Evolutionary conservation across 2,113 vertebrate species (phyloP).

Genomic region (Tringa solitaria): DNA sequence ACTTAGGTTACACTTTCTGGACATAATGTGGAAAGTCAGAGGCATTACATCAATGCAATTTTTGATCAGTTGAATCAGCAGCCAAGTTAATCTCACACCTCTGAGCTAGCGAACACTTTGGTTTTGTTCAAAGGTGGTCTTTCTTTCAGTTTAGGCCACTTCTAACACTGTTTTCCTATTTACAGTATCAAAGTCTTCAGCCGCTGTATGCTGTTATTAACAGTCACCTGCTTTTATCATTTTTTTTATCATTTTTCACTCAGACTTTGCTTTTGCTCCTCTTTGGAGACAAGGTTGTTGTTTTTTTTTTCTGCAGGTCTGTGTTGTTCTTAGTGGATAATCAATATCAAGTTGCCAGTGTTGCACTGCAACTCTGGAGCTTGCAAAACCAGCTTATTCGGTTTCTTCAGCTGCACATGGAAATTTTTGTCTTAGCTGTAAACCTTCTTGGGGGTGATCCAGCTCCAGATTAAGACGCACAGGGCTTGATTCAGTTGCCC

Average conservation of each 20-base stretch:
- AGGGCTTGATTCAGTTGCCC: background rate
- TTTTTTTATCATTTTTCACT: background rate
- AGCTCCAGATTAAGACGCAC: background rate
- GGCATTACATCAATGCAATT: background rate
- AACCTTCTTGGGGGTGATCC: background rate
- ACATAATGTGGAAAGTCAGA: background rate
- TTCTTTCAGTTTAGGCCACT: conserved; percentile 19
- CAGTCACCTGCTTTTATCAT: background rate
- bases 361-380: background rate
- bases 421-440: background rate
- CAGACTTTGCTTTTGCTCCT: background rate
- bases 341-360: background rate
- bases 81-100: background rate
- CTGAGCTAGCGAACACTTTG: background rate
- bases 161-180: background rate
- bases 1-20: background rate
- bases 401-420: background rate
- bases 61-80: background rate
- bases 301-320: background rate
- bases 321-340: background rate
- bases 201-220: background rate
- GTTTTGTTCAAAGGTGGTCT: background rate
- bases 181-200: background rate
- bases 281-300: background rate
- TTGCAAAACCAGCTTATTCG: background rate